phyloP scores from a whole-genome alignment of 2,888 invertebrate species.

The Drosophila subsilvestris region DNA sequence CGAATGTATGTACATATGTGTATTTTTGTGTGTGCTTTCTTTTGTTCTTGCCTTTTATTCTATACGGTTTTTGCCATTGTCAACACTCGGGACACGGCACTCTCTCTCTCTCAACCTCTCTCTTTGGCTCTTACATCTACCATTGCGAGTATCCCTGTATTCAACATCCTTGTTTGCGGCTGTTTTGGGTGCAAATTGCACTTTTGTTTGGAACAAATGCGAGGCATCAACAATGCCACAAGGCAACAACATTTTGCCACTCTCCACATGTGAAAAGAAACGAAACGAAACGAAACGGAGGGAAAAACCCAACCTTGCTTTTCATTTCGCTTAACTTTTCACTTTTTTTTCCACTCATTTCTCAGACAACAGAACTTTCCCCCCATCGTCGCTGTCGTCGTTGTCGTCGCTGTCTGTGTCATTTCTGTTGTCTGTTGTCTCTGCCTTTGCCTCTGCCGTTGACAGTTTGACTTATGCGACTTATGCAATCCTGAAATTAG shows the following conservation, averaged over 20 bases:
- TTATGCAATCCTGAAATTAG: slow-evolving; percentile 65
- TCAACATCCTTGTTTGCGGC: slow-evolving; percentile 44
- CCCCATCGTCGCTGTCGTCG: too few relatives aligned
- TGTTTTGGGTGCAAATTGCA: slow-evolving; percentile 79
- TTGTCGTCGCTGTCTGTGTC: too few relatives aligned
- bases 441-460: slow-evolving; percentile 48
- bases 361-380: slow-evolving; percentile 1
- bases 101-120: too few relatives aligned
- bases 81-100: slow-evolving; percentile 62
- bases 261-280: slow-evolving; percentile 8
- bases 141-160: background rate
- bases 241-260: slow-evolving; percentile 66
- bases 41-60: slow-evolving; percentile 44
- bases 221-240: slow-evolving; percentile 69
- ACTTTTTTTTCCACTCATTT: slow-evolving; percentile 60
- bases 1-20: slow-evolving; percentile 11
- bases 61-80: slow-evolving; percentile 57
- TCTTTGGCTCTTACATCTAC: background rate
- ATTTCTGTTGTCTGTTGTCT: background rate
- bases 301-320: slow-evolving; percentile 52
- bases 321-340: slow-evolving; percentile 72
- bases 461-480: slow-evolving; percentile 73
- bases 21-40: slow-evolving; percentile 55
- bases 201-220: slow-evolving; percentile 78
- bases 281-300: background rate